A percentile compares a stretch with the other conserved stretches of the same genome.
These are phyloP conservation scores for Triplophysa tibetana DNA, from an alignment of 2,113 vertebrate species.

Conservation along the genomic window DNA sequence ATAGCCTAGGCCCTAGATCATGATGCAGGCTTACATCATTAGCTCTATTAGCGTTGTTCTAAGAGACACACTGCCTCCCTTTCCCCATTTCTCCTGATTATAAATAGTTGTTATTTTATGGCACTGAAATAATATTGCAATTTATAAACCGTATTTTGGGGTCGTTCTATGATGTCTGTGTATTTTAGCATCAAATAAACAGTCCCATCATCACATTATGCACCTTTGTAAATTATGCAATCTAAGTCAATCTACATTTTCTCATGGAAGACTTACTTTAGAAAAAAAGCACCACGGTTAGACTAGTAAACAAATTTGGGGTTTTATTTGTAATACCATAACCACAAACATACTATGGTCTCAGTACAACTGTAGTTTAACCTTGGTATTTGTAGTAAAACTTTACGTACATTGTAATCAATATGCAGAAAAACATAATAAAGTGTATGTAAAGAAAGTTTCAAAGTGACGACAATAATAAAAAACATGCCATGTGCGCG, in stretches of 20 bases:
- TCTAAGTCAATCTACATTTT: background rate
- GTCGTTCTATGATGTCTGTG: conserved; percentile 5
- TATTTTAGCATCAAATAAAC: conserved; percentile 23
- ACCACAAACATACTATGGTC: no score
- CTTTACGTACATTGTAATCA: no score
- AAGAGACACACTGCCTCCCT: conserved; percentile 41
- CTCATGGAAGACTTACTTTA: background rate
- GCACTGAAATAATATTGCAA: background rate
- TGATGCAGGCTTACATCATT: conserved; percentile 51
- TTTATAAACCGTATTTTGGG: conserved; percentile 8
- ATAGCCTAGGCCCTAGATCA: conserved; percentile 33
- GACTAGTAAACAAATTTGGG: no score
- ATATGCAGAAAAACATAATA: no score
- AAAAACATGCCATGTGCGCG: no score
- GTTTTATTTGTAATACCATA: no score
- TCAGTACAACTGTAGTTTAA: no score
- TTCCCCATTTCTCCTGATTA: conserved; percentile 38
- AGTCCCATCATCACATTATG: background rate
- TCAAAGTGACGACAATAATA: no score
- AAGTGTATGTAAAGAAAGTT: no score
- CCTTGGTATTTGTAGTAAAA: no score
- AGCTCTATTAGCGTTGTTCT: conserved; percentile 46
- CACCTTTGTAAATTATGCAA: conserved; percentile 45
- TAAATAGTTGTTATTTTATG: background rate
- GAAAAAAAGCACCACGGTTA: no score